A percentile compares a stretch with the other conserved stretches of the same genome.
These are phyloP conservation scores for Sycophaga agraensis DNA, from an alignment of 1,140 invertebrate species.

Conservation along the genomic window DNA sequence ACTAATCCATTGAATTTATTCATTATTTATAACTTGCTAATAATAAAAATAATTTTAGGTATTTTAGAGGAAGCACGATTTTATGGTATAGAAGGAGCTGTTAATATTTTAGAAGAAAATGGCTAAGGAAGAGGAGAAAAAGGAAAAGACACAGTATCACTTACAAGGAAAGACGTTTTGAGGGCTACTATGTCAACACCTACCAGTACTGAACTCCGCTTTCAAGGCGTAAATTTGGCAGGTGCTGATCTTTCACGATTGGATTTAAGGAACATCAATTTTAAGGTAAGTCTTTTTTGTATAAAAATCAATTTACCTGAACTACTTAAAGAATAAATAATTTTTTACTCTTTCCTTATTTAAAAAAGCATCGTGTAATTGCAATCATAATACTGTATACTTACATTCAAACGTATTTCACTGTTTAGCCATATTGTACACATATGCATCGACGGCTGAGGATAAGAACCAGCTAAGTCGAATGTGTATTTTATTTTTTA, in stretches of 20 bases:
- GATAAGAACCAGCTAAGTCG: no score
- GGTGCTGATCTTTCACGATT: constrained; percentile 88
- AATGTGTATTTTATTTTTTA: no score
- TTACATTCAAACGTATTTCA: no score
- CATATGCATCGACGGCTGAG: no score
- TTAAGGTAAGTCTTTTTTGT: constrained; percentile 80
- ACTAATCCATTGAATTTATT: no score
- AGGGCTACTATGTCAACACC: constrained; percentile 82
- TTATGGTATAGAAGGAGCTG: constrained; percentile 84
- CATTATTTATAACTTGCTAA: no score
- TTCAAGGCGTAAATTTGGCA: constrained; percentile 90
- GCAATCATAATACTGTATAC: no score
- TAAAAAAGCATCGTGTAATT: no score
- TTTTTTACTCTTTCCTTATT: no score
- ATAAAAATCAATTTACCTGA: no score
- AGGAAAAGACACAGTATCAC: constrained; percentile 64
- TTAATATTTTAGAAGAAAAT: constrained; percentile 65
- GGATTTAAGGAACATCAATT: constrained; percentile 92
- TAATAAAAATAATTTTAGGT: constrained; percentile 63
- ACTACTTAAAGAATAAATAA: no score
- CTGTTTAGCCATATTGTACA: no score
- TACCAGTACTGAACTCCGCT: constrained; percentile 76
- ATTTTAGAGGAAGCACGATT: constrained; percentile 95
- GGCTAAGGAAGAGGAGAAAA: constrained; percentile 47
- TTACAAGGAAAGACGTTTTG: constrained; percentile 85